Percentiles rank a stretch among this genome's conserved stretches.
These are phyloP conservation scores for Dermochelys coriacea DNA, from an alignment of 2,797 vertebrate species.

Conservation along the genomic window DNA sequence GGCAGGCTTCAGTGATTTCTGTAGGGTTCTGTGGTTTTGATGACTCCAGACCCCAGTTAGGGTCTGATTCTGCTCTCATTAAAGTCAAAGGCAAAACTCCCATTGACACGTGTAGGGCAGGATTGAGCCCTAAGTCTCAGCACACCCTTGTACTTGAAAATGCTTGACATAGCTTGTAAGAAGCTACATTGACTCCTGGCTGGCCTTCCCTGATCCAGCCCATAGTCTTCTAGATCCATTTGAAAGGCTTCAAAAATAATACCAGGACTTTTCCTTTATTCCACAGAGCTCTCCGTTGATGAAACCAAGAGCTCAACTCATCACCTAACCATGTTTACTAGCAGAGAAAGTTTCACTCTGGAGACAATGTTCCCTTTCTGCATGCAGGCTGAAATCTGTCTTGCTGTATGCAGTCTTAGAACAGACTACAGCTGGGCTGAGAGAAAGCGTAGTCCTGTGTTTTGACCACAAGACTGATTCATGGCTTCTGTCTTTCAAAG, in stretches of 20 bases:
- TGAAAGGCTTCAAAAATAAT: neutral
- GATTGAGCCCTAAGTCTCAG: neutral
- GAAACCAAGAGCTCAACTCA: too few relatives aligned
- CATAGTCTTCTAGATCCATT: neutral
- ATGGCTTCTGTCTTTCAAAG: neutral
- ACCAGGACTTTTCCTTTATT: neutral
- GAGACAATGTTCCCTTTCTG: neutral
- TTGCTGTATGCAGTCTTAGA: neutral
- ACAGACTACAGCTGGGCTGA: neutral
- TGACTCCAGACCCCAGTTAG: neutral
- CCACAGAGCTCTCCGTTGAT: too few relatives aligned
- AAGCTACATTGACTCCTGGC: neutral
- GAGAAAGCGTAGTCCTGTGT: neutral
- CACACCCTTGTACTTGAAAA: neutral
- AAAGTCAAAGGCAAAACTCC: neutral
- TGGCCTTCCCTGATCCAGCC: neutral
- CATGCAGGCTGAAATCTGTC: neutral
- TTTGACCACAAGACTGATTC: neutral
- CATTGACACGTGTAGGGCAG: neutral
- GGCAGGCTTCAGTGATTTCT: neutral
- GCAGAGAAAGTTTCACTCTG: neutral
- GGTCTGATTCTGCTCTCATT: neutral
- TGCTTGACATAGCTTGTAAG: neutral
- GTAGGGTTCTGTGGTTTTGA: neutral
- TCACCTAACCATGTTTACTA: too few relatives aligned